Evolutionary conservation across 2,113 vertebrate genomes (phyloP).

Genomic region (Bungarus multicinctus): DNA sequence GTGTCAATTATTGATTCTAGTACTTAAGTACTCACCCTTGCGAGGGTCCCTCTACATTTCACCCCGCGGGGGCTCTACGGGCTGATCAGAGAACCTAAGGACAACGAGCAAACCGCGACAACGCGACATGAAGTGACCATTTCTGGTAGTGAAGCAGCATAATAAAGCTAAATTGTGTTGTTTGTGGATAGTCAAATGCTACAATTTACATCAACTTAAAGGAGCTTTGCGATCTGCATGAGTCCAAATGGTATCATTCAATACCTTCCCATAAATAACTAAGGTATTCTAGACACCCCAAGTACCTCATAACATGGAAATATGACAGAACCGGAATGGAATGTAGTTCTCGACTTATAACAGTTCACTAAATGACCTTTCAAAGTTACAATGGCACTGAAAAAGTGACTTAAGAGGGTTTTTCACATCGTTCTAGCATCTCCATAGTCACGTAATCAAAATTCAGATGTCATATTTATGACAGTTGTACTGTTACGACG

Average conservation of each 20-base stretch:
- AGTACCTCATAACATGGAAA: neutral
- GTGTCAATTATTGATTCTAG: too few species aligned
- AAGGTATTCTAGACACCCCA: neutral
- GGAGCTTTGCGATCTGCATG: neutral
- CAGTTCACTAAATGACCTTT: neutral
- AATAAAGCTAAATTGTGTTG: neutral
- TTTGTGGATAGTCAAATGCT: neutral
- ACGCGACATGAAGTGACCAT: neutral
- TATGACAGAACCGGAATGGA: neutral
- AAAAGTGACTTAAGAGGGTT: neutral
- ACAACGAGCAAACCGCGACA: too few species aligned
- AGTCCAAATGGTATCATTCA: neutral
- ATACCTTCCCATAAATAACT: neutral
- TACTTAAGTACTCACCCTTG: too few species aligned
- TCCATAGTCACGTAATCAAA: neutral
- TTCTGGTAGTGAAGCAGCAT: neutral
- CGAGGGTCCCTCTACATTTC: too few species aligned
- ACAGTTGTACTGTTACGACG: too few species aligned
- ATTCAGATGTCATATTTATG: neutral
- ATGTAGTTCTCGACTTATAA: neutral
- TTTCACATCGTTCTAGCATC: neutral
- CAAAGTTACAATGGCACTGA: neutral
- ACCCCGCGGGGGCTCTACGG: too few species aligned
- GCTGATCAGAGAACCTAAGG: too few species aligned
- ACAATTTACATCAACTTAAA: neutral